Evolutionary conservation across 2,888 invertebrate species (phyloP).

Genomic region (Carcina quercana): DNA sequence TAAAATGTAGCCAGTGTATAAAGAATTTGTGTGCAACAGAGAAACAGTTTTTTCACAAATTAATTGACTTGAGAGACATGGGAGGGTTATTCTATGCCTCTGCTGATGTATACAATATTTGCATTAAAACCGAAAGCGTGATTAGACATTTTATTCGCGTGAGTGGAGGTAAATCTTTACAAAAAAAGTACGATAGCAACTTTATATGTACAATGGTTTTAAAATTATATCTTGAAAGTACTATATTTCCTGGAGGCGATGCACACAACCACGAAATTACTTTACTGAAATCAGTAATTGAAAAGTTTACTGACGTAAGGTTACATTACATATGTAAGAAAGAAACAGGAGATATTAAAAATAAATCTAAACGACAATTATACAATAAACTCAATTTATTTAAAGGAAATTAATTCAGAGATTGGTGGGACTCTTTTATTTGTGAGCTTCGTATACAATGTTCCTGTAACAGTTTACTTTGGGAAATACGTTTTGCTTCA

Average conservation of each 20-base stretch:
- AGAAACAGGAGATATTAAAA: neutral
- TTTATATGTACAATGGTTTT: neutral
- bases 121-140: constrained; percentile 1
- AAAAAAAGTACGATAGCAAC: neutral
- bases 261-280: neutral
- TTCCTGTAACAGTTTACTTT: no score
- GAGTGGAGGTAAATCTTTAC: neutral
- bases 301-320: neutral
- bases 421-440: no score
- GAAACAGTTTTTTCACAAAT: constrained; percentile 3
- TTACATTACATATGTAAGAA: constrained; percentile 1
- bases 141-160: neutral
- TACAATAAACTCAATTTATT: constrained; percentile 6
- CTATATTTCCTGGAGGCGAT: neutral
- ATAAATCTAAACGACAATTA: constrained; percentile 3
- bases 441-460: no score
- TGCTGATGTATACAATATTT: constrained; percentile 2
- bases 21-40: constrained; percentile 3
- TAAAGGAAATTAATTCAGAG: constrained; percentile 3
- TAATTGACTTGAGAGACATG: constrained; percentile 3
- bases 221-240: neutral
- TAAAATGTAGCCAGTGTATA: constrained; percentile 2
- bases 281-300: neutral
- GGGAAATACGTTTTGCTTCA: no score
- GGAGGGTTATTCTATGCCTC: constrained; percentile 4